Evolutionary conservation across 2,113 vertebrate species (phyloP), one percentile per base, ranked within the genome.

Genomic region (Scomber colias): DNA sequence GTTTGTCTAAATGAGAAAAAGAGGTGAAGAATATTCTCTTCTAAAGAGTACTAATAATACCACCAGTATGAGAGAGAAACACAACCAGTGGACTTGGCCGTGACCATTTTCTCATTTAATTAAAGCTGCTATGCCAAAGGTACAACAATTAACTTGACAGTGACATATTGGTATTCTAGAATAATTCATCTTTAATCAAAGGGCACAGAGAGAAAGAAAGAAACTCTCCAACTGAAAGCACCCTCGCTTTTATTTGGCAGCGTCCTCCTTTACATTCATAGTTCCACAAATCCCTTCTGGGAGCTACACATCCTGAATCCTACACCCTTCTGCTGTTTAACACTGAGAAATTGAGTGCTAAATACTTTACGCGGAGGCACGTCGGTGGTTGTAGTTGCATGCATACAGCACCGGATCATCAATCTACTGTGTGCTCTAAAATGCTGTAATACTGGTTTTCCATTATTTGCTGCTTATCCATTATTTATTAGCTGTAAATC

Each of bases 401-500:
- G 54, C 73, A 79, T 57, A 48, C 27, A 73, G 70, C 35, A 61
- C 61, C 45, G 60, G 56, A 72, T 82, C 87, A 86, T 90, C 59
- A 78, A 82, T 92, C 90, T 77, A 71, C 61, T 59, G 13, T 53
- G 60, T 31, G 30, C 69, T 83, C 68, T 78, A 60, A 86, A 89
- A 85, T 74, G 71, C 68, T 0, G 50, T 78, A 78, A 82, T 87
- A 79, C 78, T 67, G 62, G 62, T 67, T 46, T 86, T 84, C 78
- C 76, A 79, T 91, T 88, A 90, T 89, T 87, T 87, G 67, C 77
- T 69, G 83, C 87, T 75, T 75, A 68, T 90, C 77, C 70, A 85
- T 89, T 89, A 91, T 89, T 87, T 84, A 89, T 84, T 81, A 86
- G 79, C 64, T 77, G 53, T 85, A 90, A 44, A 90, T 92, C 83